Evolutionary conservation across 2,888 invertebrate genomes (phyloP).

Genomic region (Hoplodrina blanda): DNA sequence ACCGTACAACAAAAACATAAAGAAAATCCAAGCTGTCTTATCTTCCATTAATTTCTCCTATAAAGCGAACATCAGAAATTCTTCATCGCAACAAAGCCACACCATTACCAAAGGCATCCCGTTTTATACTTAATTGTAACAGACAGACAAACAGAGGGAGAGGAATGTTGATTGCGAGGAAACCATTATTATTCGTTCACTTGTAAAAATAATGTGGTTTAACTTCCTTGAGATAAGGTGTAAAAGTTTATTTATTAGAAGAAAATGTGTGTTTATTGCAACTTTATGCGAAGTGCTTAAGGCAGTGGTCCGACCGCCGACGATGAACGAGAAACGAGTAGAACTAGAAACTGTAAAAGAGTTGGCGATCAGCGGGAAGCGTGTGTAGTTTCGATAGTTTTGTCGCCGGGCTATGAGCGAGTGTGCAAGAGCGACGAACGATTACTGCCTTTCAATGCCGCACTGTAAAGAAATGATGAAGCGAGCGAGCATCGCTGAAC

Average conservation of each 20-base stretch:
- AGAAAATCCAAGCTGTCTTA: slow-evolving; percentile 16
- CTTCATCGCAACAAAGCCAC: slow-evolving; percentile 33
- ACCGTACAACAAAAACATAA: not conserved
- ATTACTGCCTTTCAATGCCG: no score
- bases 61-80: slow-evolving; percentile 36
- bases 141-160: slow-evolving; percentile 40
- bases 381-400: no score
- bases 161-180: slow-evolving; percentile 61
- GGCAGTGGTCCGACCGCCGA: no score
- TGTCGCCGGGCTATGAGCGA: no score
- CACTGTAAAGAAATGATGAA: no score
- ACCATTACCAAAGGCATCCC: slow-evolving; percentile 42
- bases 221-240: not conserved
- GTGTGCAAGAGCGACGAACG: no score
- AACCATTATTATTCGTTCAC: slow-evolving; percentile 41
- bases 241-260: not conserved
- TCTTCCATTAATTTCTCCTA: slow-evolving; percentile 25
- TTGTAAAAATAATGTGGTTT: slow-evolving; percentile 49
- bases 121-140: slow-evolving; percentile 51
- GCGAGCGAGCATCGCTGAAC: no score
- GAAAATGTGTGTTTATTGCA: not conserved
- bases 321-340: no score
- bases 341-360: no score
- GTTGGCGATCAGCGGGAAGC: no score
- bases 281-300: no score